Base-by-base conservation (phyloP, 1,140 invertebrate species). In the Scaptomyza graminum region DNA sequence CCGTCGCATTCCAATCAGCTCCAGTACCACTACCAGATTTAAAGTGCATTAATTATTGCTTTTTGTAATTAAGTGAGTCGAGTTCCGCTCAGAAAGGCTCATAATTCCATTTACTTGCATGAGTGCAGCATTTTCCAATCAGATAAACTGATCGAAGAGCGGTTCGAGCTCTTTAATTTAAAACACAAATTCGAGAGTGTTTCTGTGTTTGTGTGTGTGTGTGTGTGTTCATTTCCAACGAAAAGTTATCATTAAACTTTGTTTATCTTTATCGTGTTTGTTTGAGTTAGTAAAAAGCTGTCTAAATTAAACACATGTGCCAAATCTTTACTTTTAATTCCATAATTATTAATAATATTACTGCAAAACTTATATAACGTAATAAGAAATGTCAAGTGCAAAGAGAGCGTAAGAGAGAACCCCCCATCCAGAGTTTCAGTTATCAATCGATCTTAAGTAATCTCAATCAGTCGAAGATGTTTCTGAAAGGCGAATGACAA, bases 361-460 rank as follows among this genome's bases (percentile, higher is more conserved):
- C 65, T 68, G 77, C 82, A 46, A 62, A 70, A 47, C 16, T 87
- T 85, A 81, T 76, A 81, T 85, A 85, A 85, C 22, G 4, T 63
- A 76, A 37, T 52, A 63, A 66, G 51, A 47, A 44, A 47, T 77
- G 47, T 56, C 77, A 67, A 84, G 81, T 77, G 62, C 51, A 74
- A 80, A 70, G 12, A 37, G 57, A 76, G 73, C 62, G 12, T 41
- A 16, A 73, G 12, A 54, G 41, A 62, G 64, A 67, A 72, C 50
- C 62, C 8, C 50, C 62, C 8, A 6, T 37, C 5, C n/a, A 31
- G 3, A 18, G 37, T 12, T 41, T 54, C 56, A 22, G 59, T 49
- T 74, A 77, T 84, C 77, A 65, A n/a, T 64, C 62, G 69, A 87
- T 85, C 81, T 65, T 77, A 54, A 65, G 63, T 82, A 82, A 75